Evolutionary conservation across 1,140 invertebrate genomes (phyloP), one percentile per base, ranked within the genome.

Genomic region (Pararge aegeria): DNA sequence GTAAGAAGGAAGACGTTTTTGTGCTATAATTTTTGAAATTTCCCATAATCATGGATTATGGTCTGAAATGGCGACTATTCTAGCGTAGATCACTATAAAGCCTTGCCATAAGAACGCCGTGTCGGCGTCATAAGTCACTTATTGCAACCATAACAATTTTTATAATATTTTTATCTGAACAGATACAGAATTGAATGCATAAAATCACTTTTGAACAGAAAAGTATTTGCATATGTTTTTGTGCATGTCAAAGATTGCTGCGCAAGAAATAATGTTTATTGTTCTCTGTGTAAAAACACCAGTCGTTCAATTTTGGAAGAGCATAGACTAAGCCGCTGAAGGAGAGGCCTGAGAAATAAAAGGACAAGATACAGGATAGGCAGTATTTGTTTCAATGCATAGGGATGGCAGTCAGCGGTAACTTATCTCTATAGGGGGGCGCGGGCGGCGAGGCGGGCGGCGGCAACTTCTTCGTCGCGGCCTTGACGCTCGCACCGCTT

Each of bases 1-100:
- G 83, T 87, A 82, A 82, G 87, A 89, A 89, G 87, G 87, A 89
- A 89, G 87, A 89, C 87, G 76, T 89, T 84, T 87, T 89, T 89
- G 87, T 88, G 87, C 85, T 86, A 86, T 77, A 65, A 74, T 76
- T 84, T 82, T 74, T 50, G 61, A 58, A 69, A 61, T 61, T 65
- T 70, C 76, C 74, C 74, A 76, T 67, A 66, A 56, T 72, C 63
- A 66, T 55, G 51, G 59, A 55, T 58, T 68, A 68, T 64, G 73
- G 72, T 68, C 75, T 66, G 68, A 66, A 67, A 75, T 73, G 75
- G 68, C 70, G 70, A 72, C 73, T 85, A 78, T 61, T 73, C 78
- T 83, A 86, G 79, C 77, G 72, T 78, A 75, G 77, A 72, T 66
- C 57, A 70, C 61, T 73, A 69, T 50, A 12, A 64, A 76, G 72